phyloP scores from a whole-genome alignment of 2,888 invertebrate species.

The Aporophyla lueneburgensis region DNA sequence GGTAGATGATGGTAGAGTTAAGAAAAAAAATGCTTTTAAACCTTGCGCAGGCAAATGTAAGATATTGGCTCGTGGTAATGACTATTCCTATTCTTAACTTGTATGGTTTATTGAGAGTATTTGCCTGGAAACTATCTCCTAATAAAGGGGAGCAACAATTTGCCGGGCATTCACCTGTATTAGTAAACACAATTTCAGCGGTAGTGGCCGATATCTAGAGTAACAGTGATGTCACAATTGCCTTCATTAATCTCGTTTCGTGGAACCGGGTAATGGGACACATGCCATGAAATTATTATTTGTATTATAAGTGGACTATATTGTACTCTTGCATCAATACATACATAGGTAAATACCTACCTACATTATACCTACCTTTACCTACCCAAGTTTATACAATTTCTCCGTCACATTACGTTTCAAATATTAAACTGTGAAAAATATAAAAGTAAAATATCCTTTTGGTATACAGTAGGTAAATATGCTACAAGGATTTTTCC shows the following conservation, averaged over 20 bases:
- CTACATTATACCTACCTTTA: too few species aligned
- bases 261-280: slow-evolving; percentile 6
- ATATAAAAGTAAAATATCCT: neutral
- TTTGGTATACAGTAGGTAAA: neutral
- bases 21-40: neutral
- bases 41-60: neutral
- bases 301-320: neutral
- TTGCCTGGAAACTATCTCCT: neutral
- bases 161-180: slow-evolving; percentile 22
- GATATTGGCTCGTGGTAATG: too few species aligned
- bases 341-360: neutral
- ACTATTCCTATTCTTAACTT: neutral
- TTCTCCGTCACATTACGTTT: too few species aligned
- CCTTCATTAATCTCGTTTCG: slow-evolving; percentile 28
- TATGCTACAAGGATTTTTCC: neutral
- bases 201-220: slow-evolving; percentile 19
- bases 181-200: slow-evolving; percentile 18
- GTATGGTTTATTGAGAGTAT: neutral
- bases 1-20: too few species aligned
- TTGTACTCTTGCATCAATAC: neutral
- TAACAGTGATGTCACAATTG: slow-evolving; percentile 33
- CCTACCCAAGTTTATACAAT: too few species aligned
- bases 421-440: neutral
- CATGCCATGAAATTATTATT: neutral
- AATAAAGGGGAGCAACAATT: slow-evolving; percentile 21